A percentile compares a stretch with the other conserved stretches of the same genome.
Evolutionary conservation across 2,888 invertebrate genomes (phyloP).

Genomic region (Megalurothrips usitatus): DNA sequence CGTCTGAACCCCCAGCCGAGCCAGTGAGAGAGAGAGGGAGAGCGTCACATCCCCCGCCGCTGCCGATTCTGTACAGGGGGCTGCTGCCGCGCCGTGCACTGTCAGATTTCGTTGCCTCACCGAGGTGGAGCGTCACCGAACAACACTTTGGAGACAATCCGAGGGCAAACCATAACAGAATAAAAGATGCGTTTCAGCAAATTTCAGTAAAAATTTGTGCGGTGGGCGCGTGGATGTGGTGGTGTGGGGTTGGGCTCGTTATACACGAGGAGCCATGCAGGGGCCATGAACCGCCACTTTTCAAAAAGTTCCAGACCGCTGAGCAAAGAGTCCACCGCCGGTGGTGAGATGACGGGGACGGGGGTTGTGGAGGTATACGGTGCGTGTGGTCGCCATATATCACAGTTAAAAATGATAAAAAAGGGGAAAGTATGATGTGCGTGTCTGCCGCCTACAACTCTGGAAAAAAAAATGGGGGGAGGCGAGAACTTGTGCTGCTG

Average conservation of each 20-base stretch:
- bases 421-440: background rate
- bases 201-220: too few relatives aligned
- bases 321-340: background rate
- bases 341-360: background rate
- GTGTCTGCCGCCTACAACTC: too few relatives aligned
- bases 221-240: background rate
- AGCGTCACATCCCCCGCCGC: background rate
- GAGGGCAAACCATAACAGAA: too few relatives aligned
- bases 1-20: background rate
- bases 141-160: too few relatives aligned
- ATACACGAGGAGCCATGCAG: background rate
- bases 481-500: too few relatives aligned
- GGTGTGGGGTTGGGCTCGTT: background rate
- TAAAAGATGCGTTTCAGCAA: too few relatives aligned
- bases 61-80: background rate
- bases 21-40: background rate
- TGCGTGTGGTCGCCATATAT: background rate
- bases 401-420: conserved; percentile 1
- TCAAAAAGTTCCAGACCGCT: background rate
- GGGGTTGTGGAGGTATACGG: background rate
- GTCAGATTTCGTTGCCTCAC: too few relatives aligned
- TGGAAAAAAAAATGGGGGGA: too few relatives aligned
- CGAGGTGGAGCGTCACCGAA: too few relatives aligned
- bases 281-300: background rate
- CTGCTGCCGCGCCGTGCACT: too few relatives aligned